A percentile compares a stretch with the other conserved stretches of the same genome.
These are phyloP conservation scores for Beris chalybata DNA, from an alignment of 2,888 invertebrate species.

Conservation along the genomic window DNA sequence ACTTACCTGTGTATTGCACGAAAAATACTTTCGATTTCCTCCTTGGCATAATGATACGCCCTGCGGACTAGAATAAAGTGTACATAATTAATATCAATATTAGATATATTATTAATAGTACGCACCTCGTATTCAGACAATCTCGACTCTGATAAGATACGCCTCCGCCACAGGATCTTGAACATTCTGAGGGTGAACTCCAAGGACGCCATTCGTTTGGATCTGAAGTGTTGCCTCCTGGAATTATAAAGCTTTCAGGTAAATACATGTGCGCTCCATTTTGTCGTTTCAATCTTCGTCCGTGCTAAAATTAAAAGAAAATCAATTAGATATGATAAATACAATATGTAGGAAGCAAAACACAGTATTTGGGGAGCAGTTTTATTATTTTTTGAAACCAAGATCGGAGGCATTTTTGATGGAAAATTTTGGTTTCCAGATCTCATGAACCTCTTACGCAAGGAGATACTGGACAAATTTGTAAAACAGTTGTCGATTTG, in stretches of 20 bases:
- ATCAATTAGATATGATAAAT: neutral
- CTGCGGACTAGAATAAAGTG: conserved; percentile 58
- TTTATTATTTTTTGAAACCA: no score
- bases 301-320: conserved; percentile 56
- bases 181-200: conserved; percentile 82
- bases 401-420: no score
- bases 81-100: neutral
- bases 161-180: conserved; percentile 90
- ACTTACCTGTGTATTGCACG: conserved; percentile 83
- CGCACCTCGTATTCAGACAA: conserved; percentile 67
- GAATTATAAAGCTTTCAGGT: conserved; percentile 71
- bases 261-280: conserved; percentile 73
- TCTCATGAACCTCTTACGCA: no score
- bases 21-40: conserved; percentile 80
- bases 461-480: no score
- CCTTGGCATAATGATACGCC: conserved; percentile 72
- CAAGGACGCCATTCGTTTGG: conserved; percentile 78
- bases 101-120: neutral
- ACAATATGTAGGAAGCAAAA: no score
- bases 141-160: conserved; percentile 82
- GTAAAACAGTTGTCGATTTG: no score
- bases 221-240: conserved; percentile 67
- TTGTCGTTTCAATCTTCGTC: conserved; percentile 76
- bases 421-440: no score
- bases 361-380: no score